phyloP scores from a whole-genome alignment of 2,888 invertebrate genomes.

The Leptogaster cylindrica region DNA sequence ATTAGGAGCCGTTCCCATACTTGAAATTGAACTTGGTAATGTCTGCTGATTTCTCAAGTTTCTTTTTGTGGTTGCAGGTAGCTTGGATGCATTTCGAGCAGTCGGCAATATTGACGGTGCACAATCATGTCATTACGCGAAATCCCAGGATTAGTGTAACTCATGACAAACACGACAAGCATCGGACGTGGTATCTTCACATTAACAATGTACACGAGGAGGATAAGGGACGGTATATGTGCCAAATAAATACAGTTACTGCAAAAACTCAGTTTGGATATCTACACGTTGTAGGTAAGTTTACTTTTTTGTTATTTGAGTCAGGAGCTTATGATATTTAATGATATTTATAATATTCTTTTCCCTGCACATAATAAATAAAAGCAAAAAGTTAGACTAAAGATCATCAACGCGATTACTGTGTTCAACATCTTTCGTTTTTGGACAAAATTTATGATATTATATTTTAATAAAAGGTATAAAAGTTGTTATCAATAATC shows the following conservation, averaged over 20 bases:
- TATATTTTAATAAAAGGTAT: too few species aligned
- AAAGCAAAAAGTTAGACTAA: too few species aligned
- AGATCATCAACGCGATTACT: too few species aligned
- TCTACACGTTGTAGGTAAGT: constrained; percentile 88
- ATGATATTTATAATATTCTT: too few species aligned
- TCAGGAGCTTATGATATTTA: too few species aligned
- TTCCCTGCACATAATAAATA: too few species aligned
- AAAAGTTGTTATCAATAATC: too few species aligned
- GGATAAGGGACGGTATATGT: constrained; percentile 92
- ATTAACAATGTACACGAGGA: constrained; percentile 90
- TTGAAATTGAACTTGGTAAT: constrained; percentile 9
- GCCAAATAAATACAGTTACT: constrained; percentile 90
- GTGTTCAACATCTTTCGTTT: too few species aligned
- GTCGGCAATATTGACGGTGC: constrained; percentile 89
- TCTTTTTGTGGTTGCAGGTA: constrained; percentile 69
- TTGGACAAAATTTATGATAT: too few species aligned
- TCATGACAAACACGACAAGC: constrained; percentile 85
- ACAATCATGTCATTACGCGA: constrained; percentile 92
- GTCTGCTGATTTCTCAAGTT: constrained; percentile 22
- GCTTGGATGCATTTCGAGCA: constrained; percentile 97
- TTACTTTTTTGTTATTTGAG: too few species aligned
- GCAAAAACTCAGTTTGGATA: constrained; percentile 93
- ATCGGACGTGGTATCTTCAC: constrained; percentile 88
- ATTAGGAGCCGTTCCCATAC: constrained; percentile 12
- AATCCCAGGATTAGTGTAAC: constrained; percentile 91